These are phyloP conservation scores for Erythrocebus patas DNA, from an alignment of 2,113 vertebrate species.

Conservation along the genomic window DNA sequence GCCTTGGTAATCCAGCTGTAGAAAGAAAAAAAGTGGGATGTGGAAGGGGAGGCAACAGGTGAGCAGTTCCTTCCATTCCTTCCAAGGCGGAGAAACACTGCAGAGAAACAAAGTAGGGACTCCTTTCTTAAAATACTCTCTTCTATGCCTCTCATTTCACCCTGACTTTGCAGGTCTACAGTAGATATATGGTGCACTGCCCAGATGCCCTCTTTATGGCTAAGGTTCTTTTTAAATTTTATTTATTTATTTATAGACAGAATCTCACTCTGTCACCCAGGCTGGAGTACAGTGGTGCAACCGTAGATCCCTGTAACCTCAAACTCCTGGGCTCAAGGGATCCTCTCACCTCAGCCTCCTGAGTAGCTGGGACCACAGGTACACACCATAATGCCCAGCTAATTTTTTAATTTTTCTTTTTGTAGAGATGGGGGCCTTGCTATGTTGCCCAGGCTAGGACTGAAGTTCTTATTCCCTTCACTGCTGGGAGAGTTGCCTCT, in stretches of 20 bases:
- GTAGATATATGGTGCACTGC: too few species aligned
- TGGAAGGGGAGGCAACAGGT: neutral
- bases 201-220: neutral
- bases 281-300: too few species aligned
- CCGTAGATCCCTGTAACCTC: too few species aligned
- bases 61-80: neutral
- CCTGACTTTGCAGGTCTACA: neutral
- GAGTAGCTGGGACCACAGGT: too few species aligned
- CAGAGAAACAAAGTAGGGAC: neutral
- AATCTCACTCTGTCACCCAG: too few species aligned
- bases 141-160: neutral
- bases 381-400: too few species aligned
- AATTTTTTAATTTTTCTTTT: too few species aligned
- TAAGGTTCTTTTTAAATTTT: neutral
- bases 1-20: neutral
- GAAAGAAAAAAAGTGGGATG: neutral
- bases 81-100: neutral
- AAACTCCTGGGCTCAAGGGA: too few species aligned
- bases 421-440: too few species aligned
- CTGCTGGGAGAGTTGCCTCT: neutral
- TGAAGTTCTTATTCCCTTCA: neutral
- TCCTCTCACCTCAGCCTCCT: too few species aligned
- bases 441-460: neutral
- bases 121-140: neutral
- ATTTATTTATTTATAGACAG: too few species aligned